These are phyloP conservation scores for Paramormyrops kingsleyae DNA, from an alignment of 2,113 vertebrate genomes.

Conservation along the genomic window DNA sequence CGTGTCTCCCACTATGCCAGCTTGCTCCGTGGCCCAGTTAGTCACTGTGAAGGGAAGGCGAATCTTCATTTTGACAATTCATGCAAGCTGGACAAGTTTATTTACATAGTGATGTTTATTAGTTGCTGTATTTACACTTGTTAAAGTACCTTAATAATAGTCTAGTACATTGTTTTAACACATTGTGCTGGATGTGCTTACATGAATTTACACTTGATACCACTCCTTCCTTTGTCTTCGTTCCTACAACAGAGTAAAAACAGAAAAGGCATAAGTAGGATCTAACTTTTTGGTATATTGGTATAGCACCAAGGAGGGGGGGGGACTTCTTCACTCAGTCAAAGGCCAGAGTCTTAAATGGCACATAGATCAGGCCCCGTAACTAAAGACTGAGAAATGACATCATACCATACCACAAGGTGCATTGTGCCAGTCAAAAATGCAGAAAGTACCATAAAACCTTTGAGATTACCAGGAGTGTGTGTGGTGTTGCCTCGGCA, in stretches of 20 bases:
- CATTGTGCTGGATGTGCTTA: neutral
- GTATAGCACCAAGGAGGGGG: neutral
- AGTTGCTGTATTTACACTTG: neutral
- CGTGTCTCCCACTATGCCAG: conserved; percentile 78
- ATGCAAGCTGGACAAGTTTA: neutral
- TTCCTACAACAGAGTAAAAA: neutral
- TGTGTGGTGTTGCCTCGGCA: neutral
- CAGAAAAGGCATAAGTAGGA: neutral
- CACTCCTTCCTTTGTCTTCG: neutral
- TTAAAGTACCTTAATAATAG: neutral
- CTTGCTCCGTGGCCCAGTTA: conserved; percentile 90
- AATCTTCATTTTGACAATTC: neutral
- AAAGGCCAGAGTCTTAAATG: neutral
- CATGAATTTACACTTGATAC: neutral
- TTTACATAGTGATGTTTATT: neutral
- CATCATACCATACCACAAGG: neutral
- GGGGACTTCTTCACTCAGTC: neutral
- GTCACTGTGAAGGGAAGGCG: conserved; percentile 61
- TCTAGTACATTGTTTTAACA: too few species aligned
- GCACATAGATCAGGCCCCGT: neutral
- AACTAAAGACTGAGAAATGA: neutral
- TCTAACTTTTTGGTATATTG: neutral
- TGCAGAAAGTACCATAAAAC: neutral
- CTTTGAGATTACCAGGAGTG: neutral
- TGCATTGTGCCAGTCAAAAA: neutral